Evolutionary conservation across 2,797 vertebrate genomes (phyloP).

Genomic region (Karalla daura): DNA sequence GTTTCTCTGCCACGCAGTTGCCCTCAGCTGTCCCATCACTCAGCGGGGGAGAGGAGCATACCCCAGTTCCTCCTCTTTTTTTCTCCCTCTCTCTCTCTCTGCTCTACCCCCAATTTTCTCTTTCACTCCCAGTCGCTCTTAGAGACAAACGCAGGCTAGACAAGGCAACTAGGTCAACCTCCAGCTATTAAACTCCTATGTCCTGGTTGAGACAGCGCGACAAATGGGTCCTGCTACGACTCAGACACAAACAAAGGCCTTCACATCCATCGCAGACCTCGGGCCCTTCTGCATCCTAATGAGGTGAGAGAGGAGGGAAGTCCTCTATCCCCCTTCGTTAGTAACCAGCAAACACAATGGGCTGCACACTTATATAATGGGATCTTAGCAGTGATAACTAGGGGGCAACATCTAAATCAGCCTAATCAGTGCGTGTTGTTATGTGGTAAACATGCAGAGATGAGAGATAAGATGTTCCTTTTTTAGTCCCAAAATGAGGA

Average conservation of each 20-base stretch:
- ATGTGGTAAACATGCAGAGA: no score
- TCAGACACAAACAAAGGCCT: slow-evolving; percentile 63
- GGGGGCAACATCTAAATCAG: slow-evolving; percentile 25
- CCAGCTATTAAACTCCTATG: slow-evolving; percentile 52
- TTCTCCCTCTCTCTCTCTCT: neutral
- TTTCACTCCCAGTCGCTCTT: slow-evolving; percentile 47
- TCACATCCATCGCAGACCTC: slow-evolving; percentile 53
- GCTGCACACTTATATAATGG: slow-evolving; percentile 7
- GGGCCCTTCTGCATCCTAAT: slow-evolving; percentile 68
- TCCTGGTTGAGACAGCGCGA: slow-evolving; percentile 60
- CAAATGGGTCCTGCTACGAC: slow-evolving; percentile 57
- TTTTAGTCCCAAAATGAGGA: no score
- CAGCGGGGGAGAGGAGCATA: slow-evolving; percentile 47
- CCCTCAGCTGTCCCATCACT: slow-evolving; percentile 74
- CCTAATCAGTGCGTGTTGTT: no score
- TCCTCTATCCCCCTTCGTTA: slow-evolving; percentile 21
- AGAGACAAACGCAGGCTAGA: slow-evolving; percentile 49
- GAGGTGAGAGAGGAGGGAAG: slow-evolving; percentile 41
- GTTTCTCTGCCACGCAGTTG: slow-evolving; percentile 45
- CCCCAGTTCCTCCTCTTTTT: slow-evolving; percentile 35
- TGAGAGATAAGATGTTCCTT: no score
- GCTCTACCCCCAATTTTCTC: slow-evolving; percentile 30
- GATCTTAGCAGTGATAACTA: slow-evolving; percentile 17
- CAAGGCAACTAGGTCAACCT: slow-evolving; percentile 72
- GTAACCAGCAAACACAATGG: slow-evolving; percentile 54